phyloP scores from a whole-genome alignment of 2,888 invertebrate genomes.

The Leptarthrus brevirostris region DNA sequence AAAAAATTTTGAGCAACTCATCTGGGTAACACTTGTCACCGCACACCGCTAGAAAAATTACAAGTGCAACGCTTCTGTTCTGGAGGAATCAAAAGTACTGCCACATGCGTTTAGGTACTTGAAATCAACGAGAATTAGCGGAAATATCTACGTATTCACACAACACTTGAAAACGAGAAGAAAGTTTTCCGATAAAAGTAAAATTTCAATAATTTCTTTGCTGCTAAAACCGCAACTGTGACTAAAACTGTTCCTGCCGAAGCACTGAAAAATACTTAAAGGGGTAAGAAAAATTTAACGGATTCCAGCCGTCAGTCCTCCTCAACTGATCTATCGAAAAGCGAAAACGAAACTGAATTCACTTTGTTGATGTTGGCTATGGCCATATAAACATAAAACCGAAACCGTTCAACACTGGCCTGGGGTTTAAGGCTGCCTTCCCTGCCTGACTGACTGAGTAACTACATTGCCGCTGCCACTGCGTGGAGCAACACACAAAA shows the following conservation, averaged over 20 bases:
- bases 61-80: too few species aligned
- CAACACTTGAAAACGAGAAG: background rate
- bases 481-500: background rate
- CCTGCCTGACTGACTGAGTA: constrained; percentile 20
- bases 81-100: too few species aligned
- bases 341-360: constrained; percentile 66
- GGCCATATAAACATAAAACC: constrained; percentile 25
- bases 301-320: constrained; percentile 51
- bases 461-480: background rate
- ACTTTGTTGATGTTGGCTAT: constrained; percentile 54
- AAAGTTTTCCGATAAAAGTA: background rate
- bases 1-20: background rate
- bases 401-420: constrained; percentile 23
- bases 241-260: background rate
- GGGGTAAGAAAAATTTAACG: constrained; percentile 39
- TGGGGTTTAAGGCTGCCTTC: constrained; percentile 48
- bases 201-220: background rate
- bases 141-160: background rate
- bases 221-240: background rate
- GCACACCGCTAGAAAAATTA: constrained; percentile 4
- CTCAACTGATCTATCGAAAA: constrained; percentile 64
- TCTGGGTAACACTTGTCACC: background rate
- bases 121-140: too few species aligned
- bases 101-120: too few species aligned
- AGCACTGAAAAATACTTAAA: constrained; percentile 24